Evolutionary conservation across 2,113 vertebrate species (phyloP).

Genomic region (Bubo scandiacus): DNA sequence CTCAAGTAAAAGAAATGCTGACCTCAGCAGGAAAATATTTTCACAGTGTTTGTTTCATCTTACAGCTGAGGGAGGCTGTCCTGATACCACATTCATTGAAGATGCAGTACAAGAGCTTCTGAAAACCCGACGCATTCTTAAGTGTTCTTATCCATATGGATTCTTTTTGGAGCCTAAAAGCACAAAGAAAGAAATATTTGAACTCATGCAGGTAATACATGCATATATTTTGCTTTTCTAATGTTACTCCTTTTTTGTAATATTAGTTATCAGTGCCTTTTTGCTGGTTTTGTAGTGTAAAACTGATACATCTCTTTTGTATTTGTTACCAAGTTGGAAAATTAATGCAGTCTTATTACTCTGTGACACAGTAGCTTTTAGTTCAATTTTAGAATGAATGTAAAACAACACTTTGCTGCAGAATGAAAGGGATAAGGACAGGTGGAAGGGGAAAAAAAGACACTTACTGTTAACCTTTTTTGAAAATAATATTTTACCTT

Average conservation of each 20-base stretch:
- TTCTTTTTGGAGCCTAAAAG: conserved; percentile 99
- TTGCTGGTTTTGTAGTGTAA: neutral
- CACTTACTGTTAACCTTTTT: neutral
- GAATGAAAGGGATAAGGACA: neutral
- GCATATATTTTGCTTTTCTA: neutral
- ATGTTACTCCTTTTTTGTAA: neutral
- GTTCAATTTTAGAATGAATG: neutral
- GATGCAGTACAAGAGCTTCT: conserved; percentile 96
- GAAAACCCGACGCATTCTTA: conserved; percentile 96
- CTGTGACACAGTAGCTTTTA: neutral
- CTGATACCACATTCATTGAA: conserved; percentile 98
- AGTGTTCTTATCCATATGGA: conserved; percentile 99
- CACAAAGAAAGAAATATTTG: conserved; percentile 99
- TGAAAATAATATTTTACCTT: neutral
- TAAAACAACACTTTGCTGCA: neutral
- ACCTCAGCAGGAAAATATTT: neutral
- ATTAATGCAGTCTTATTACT: neutral
- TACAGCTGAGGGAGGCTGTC: conserved; percentile 90
- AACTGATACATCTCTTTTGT: neutral
- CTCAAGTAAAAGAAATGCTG: neutral
- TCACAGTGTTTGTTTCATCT: conserved; percentile 41
- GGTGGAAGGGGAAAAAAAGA: neutral
- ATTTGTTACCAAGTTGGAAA: neutral
- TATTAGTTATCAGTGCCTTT: neutral
- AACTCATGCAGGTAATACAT: conserved; percentile 95